phyloP scores from a whole-genome alignment of 2,888 invertebrate genomes.

The Sturmia bella region DNA sequence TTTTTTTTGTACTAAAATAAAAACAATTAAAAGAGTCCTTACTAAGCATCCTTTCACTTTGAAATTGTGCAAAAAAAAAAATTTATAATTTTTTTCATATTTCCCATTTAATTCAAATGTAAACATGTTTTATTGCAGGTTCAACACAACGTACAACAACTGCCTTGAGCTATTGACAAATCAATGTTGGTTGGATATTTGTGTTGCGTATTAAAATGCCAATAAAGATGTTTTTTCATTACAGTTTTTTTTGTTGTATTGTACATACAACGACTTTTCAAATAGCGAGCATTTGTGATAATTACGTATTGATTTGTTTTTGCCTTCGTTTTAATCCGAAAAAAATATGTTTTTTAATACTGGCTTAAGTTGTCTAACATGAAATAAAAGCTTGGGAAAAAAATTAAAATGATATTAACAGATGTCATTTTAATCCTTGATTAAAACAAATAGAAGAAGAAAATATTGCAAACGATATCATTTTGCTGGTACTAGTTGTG shows the following conservation, averaged over 20 bases:
- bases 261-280: background rate
- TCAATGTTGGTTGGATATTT: conserved; percentile 31
- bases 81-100: too few relatives aligned
- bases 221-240: background rate
- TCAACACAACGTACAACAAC: background rate
- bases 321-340: conserved; percentile 22
- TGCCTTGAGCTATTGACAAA: conserved; percentile 18
- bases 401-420: conserved; percentile 50
- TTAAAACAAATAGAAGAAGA: conserved; percentile 14
- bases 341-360: conserved; percentile 19
- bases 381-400: background rate
- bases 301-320: conserved; percentile 19
- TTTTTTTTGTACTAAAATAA: too few relatives aligned
- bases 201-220: conserved; percentile 11
- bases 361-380: conserved; percentile 10
- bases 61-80: too few relatives aligned
- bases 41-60: too few relatives aligned
- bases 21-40: too few relatives aligned
- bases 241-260: background rate
- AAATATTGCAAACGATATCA: conserved; percentile 21
- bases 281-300: conserved; percentile 28
- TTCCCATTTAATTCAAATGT: too few relatives aligned
- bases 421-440: conserved; percentile 53
- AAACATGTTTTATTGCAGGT: too few relatives aligned
- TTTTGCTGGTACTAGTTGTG: conserved; percentile 3